Evolutionary conservation across 1,140 invertebrate species (phyloP), one percentile per base, ranked within the genome.

Genomic region (Listronotus bonariensis): DNA sequence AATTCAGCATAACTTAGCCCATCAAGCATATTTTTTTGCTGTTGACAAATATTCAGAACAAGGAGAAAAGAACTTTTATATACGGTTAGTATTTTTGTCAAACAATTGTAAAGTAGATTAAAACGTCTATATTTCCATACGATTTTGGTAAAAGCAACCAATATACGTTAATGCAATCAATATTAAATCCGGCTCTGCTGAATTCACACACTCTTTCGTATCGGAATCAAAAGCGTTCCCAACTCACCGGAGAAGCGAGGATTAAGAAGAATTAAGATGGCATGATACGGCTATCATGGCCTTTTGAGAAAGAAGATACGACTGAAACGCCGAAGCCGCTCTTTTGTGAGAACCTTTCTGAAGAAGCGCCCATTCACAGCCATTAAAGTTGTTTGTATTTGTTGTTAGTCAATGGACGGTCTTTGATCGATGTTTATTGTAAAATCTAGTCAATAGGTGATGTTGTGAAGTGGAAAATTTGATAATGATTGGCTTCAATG

Each of bases 351-450:
- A 36, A 36, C 20, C 8, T 54, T 60, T 57, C 49, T 60, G 46
- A 60, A 60, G 57, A 60, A 60, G 57, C 34, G 46, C 48, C 57
- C 57, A 60, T 60, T 60, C 57, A 60, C 34, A 51, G 45, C 57
- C 46, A 60, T 60, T 60, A 60, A 60, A 60, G 42, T 60, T 60
- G 57, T 60, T 60, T 60, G 57, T 60, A 26, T 51, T 49, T 60
- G 57, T 60, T 60, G 40, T 51, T 17, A 20, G 57, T 60, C 45
- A 49, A 60, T 51, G 57, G 46, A 60, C 45, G 48, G 17, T 15
- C 20, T 31, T 60, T 60, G 49, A 49, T 60, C 38, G 48, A 46
- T 51, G 57, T 36, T 38, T 41, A 32, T 42, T 36, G 34, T 36
- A 36, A 36, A 12, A 36, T 36, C 31, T 58, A 34, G 40, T 58